These are phyloP conservation scores for Hirtodrosophila confusa DNA, from an alignment of 2,888 invertebrate genomes.

Conservation along the genomic window DNA sequence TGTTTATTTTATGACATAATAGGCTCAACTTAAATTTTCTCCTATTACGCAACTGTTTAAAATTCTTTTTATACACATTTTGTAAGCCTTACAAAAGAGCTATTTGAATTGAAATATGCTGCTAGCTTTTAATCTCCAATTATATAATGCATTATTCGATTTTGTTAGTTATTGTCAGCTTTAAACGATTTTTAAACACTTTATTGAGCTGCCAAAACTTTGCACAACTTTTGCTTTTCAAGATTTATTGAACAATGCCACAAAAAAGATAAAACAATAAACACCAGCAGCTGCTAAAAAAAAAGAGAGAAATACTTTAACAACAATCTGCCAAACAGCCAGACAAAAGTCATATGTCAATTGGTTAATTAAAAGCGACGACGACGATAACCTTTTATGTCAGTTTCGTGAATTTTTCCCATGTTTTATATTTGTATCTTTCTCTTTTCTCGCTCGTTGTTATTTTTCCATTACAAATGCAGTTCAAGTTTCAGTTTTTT, in stretches of 20 bases:
- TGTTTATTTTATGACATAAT: constrained; percentile 2
- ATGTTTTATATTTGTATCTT: constrained; percentile 39
- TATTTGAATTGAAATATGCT: background rate
- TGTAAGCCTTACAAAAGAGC: background rate
- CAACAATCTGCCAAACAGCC: constrained; percentile 27
- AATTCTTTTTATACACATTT: background rate
- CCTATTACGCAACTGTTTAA: constrained; percentile 3
- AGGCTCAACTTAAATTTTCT: background rate
- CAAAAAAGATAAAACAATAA: constrained; percentile 12
- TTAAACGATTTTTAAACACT: constrained; percentile 10
- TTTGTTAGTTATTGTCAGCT: constrained; percentile 11
- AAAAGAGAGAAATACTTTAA: constrained; percentile 18
- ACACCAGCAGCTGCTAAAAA: constrained; percentile 3
- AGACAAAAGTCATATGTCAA: constrained; percentile 73
- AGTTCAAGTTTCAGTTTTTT: constrained; percentile 37
- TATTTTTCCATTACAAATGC: constrained; percentile 22
- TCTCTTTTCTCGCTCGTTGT: constrained; percentile 33
- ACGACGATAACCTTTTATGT: constrained; percentile 70
- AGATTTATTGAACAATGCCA: constrained; percentile 38
- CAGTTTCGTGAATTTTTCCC: constrained; percentile 44
- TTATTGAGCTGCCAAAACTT: constrained; percentile 19
- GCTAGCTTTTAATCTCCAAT: constrained; percentile 18
- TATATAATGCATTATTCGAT: constrained; percentile 9
- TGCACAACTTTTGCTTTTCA: constrained; percentile 15
- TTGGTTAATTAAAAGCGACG: constrained; percentile 72